Percentiles rank a stretch among this genome's conserved stretches.
Conservation (phyloP, 2,797 vertebrate genomes). For the Etheostoma nigrum region DNA sequence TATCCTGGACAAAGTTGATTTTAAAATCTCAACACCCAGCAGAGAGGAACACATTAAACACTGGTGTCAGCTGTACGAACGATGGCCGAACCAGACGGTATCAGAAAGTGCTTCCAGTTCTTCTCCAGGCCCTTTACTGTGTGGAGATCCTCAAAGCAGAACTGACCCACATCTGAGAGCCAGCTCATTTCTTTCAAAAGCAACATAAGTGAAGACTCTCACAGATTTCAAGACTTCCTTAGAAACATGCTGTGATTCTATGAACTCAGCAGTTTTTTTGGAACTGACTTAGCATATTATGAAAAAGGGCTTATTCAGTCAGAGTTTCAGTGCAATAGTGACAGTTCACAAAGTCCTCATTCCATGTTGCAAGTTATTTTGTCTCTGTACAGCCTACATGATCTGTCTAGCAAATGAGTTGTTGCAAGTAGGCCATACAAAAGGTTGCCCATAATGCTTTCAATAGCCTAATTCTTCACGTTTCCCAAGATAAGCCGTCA, state of each 20-base stretch:
- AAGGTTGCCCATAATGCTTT: constrained; percentile 23
- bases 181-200: constrained; percentile 48
- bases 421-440: constrained; percentile 4
- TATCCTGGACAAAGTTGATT: not conserved
- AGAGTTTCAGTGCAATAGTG: constrained; percentile 1
- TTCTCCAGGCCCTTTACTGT: constrained; percentile 15
- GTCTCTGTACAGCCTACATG: constrained; percentile 3
- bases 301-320: constrained; percentile 34
- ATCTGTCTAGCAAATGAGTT: constrained; percentile 23
- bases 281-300: constrained; percentile 41
- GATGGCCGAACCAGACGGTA: not conserved
- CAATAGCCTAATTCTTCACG: constrained; percentile 33
- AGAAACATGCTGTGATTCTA: constrained; percentile 30
- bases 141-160: constrained; percentile 31
- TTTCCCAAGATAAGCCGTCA: constrained; percentile 15
- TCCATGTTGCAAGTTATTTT: constrained; percentile 6
- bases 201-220: constrained; percentile 37
- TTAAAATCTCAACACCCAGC: not conserved
- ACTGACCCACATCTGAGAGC: constrained; percentile 36
- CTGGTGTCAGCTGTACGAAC: not conserved
- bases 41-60: not conserved
- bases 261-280: constrained; percentile 62
- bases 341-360: constrained; percentile 24
- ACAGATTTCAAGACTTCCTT: constrained; percentile 30
- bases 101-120: constrained; percentile 36